A percentile compares a stretch with the other conserved stretches of the same genome.
These are phyloP conservation scores for Hypsibius dujardini DNA, from an alignment of 1,140 invertebrate species.

Conservation along the genomic window DNA sequence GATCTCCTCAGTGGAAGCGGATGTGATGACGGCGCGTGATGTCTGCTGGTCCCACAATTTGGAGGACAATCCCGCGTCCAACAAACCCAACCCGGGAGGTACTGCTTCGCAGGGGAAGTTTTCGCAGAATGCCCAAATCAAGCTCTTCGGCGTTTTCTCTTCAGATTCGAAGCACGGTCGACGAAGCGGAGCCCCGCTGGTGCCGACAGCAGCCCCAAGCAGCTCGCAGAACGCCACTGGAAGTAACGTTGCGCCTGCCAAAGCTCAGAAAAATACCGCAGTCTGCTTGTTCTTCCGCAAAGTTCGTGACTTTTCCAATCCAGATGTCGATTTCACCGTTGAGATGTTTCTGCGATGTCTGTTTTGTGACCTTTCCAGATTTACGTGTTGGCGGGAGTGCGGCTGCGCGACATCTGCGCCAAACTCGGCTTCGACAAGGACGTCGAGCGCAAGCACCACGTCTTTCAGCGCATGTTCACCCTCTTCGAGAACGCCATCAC, in stretches of 20 bases:
- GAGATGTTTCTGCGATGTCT: neutral
- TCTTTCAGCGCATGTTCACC: slow-evolving; percentile 43
- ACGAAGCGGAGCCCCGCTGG: no score
- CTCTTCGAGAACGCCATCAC: slow-evolving; percentile 80
- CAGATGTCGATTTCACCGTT: no score
- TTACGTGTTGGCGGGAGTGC: slow-evolving; percentile 69
- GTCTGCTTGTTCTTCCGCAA: slow-evolving; percentile 35
- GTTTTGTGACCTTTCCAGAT: slow-evolving; percentile 44
- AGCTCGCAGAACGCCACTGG: no score
- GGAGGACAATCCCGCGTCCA: neutral
- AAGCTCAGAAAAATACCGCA: slow-evolving; percentile 28
- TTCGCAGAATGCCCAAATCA: no score
- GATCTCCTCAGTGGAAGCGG: slow-evolving; percentile 20
- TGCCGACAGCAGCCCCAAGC: no score
- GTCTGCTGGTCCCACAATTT: slow-evolving; percentile 37
- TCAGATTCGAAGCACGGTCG: no score
- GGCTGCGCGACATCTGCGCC: slow-evolving; percentile 72
- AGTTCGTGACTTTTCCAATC: slow-evolving; percentile 26
- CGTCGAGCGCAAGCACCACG: slow-evolving; percentile 23
- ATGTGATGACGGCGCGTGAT: slow-evolving; percentile 11
- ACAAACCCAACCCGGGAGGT: no score
- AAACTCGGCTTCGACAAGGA: slow-evolving; percentile 39
- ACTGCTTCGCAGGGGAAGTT: no score
- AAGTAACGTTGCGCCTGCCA: no score
- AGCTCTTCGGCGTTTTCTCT: no score